Percentiles rank a stretch among this genome's conserved stretches.
Conservation (phyloP, 2,797 vertebrate species). For the Mormyrops attenuatus region DNA sequence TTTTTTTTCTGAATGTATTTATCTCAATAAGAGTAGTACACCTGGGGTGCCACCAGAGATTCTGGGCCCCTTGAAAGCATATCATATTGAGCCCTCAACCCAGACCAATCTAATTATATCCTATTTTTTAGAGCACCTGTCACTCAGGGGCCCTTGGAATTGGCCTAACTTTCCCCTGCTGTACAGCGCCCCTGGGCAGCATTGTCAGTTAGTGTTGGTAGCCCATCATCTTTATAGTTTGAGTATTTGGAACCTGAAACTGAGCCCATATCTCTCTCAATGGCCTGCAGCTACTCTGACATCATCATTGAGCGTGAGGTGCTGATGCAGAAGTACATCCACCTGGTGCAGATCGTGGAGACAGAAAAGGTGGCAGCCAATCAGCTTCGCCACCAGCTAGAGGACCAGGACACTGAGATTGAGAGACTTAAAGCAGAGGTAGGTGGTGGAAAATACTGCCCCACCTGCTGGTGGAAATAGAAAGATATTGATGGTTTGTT, state of each 20-base stretch:
- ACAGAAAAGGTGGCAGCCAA: constrained; percentile 93
- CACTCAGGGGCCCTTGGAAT: background rate
- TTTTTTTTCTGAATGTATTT: background rate
- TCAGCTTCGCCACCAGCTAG: constrained; percentile 90
- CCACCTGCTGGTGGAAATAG: background rate
- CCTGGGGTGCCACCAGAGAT: background rate
- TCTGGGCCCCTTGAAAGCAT: background rate
- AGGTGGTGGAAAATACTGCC: constrained; percentile 15
- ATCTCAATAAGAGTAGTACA: background rate
- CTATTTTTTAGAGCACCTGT: background rate
- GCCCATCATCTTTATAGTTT: background rate
- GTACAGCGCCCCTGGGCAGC: background rate
- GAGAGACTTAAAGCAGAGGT: constrained; percentile 94
- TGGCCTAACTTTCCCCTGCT: background rate
- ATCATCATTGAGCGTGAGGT: constrained; percentile 81
- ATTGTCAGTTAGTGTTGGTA: background rate
- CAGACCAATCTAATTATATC: background rate
- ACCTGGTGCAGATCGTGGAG: constrained; percentile 94
- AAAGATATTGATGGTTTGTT: background rate
- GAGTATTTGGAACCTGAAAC: background rate
- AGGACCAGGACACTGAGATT: constrained; percentile 95
- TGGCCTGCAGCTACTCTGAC: constrained; percentile 26
- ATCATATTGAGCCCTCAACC: background rate
- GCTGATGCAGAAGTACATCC: constrained; percentile 98
- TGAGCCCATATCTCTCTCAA: background rate